phyloP scores from a whole-genome alignment of 2,888 invertebrate species.

The Molanna angustata region DNA sequence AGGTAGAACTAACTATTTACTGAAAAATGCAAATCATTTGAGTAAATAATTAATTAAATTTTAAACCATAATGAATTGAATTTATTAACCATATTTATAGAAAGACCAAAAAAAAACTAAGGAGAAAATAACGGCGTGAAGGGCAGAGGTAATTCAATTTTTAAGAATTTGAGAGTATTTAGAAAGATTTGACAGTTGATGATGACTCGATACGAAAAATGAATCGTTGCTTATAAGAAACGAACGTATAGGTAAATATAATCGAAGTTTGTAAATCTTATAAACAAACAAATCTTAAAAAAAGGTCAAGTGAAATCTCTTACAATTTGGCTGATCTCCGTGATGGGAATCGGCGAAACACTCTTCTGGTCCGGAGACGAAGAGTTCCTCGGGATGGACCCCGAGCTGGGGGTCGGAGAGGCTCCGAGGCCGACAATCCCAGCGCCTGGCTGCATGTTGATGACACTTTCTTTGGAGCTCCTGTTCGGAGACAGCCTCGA shows the following conservation, averaged over 20 bases:
- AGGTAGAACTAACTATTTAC: no score
- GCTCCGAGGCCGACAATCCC: slow-evolving; percentile 42
- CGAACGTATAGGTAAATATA: not conserved
- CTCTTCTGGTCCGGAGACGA: slow-evolving; percentile 50
- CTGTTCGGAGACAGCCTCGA: slow-evolving; percentile 81
- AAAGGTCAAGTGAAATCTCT: slow-evolving; percentile 37
- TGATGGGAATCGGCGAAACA: slow-evolving; percentile 59
- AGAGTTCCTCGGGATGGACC: slow-evolving; percentile 56
- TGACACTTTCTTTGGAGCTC: slow-evolving; percentile 68
- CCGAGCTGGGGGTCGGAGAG: slow-evolving; percentile 62
- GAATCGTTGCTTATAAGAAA: not conserved
- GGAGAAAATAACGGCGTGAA: no score
- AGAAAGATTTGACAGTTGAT: no score
- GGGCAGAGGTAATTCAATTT: no score
- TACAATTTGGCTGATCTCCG: slow-evolving; percentile 67
- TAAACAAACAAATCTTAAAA: not conserved
- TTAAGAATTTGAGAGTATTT: no score
- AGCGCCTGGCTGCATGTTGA: slow-evolving; percentile 56
- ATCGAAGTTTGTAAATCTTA: not conserved
- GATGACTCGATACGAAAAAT: no score
- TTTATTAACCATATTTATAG: no score
- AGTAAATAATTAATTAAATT: no score
- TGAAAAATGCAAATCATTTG: no score
- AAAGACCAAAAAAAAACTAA: no score
- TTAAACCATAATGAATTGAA: no score